Conservation (phyloP, 2,888 invertebrate species). For the Sturmia bella region DNA sequence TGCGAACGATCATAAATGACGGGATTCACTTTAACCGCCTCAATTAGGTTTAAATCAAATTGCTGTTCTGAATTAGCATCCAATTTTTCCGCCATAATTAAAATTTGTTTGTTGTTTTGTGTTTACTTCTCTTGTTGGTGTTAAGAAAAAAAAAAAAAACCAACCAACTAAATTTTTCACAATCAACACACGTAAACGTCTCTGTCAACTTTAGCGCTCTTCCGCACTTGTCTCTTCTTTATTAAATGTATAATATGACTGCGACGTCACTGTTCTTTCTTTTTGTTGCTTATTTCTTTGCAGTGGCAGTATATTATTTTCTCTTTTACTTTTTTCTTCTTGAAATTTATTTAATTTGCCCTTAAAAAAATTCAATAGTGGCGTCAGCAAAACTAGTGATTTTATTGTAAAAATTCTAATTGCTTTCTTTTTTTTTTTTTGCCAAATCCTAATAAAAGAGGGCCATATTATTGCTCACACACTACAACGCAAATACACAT, state of each 20-base stretch:
- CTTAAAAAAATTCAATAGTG: conserved; percentile 2
- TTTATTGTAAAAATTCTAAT: no score
- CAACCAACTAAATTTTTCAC: conserved; percentile 2
- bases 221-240: conserved; percentile 18
- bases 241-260: conserved; percentile 29
- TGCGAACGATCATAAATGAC: conserved; percentile 80
- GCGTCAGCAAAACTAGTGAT: background rate
- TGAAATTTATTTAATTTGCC: background rate
- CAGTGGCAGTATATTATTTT: background rate
- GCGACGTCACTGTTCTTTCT: conserved; percentile 50
- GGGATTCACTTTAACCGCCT: conserved; percentile 80
- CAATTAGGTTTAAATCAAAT: conserved; percentile 79
- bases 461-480: no score
- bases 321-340: background rate
- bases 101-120: conserved; percentile 12
- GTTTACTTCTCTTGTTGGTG: conserved; percentile 62
- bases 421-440: no score
- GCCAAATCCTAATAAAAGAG: no score
- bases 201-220: conserved; percentile 67
- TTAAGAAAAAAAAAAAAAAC: background rate
- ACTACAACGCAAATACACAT: no score
- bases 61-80: conserved; percentile 80
- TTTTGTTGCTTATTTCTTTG: background rate
- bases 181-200: conserved; percentile 41
- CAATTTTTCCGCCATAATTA: conserved; percentile 77